Conservation (phyloP, 2,113 vertebrate species). For the Phoenicopterus ruber region DNA sequence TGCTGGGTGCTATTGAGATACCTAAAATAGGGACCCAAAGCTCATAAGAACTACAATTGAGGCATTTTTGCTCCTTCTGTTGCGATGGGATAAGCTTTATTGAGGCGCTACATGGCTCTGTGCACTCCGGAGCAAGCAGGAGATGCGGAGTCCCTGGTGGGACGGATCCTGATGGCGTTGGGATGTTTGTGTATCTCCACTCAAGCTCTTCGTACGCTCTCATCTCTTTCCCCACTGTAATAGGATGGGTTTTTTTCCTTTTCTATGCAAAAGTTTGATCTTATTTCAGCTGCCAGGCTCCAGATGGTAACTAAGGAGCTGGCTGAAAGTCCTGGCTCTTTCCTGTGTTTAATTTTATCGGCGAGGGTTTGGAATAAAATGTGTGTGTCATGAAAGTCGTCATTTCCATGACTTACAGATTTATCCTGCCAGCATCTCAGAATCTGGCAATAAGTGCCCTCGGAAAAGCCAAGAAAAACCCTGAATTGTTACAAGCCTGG, state of each 20-base stretch:
- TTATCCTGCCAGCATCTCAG: constrained; percentile 14
- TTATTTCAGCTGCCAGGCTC: not conserved
- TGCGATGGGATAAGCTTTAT: not conserved
- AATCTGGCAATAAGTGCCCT: not conserved
- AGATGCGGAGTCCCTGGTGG: not conserved
- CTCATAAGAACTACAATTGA: not conserved
- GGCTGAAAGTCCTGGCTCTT: constrained; percentile 23
- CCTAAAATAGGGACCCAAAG: not conserved
- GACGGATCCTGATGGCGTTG: not conserved
- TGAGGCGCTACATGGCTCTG: not conserved
- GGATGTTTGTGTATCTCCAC: not conserved
- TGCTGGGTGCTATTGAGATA: not conserved
- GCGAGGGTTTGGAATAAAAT: constrained; percentile 7
- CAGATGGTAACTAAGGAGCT: constrained; percentile 15
- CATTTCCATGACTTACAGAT: constrained; percentile 49
- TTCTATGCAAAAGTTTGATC: not conserved
- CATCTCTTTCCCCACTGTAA: not conserved
- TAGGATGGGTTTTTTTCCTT: not conserved
- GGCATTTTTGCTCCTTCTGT: not conserved
- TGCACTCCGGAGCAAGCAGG: fast-evolving
- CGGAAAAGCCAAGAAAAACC: constrained; percentile 43
- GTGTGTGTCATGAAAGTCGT: not conserved
- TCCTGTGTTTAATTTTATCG: not conserved
- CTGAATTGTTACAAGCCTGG: constrained; percentile 2
- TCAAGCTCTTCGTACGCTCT: not conserved